Base-by-base conservation (phyloP, 2,888 invertebrate species). In the Euphydryas editha region DNA sequence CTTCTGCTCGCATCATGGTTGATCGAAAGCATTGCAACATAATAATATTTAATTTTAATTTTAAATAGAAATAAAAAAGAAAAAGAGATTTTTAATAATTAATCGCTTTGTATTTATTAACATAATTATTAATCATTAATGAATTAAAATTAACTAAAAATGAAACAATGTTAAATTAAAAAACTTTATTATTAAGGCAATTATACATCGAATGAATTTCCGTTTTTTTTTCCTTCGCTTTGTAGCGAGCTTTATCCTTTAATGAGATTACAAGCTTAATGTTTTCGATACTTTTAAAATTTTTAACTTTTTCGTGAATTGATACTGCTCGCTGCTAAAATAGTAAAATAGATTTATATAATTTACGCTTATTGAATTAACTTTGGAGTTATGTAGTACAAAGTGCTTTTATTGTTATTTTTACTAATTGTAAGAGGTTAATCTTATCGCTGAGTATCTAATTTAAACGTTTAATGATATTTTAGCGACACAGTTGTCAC, bases 201-300 rank as follows among this genome's bases (percentile, higher is more conserved):
- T 5, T 21, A 49, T 6, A 46, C 39, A 59, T 66, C 68, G 69
- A 71, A 72, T 71, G 72, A 75, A 72, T 75, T 74, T 72, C 72
- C 72, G 68, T 61, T 42, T 20, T n/a, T n/a, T n/a, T 57, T 54
- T 47, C 58, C 47, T 65, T 59, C 62, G 62, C 57, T 54, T 49
- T 24, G 21, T 39, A 37, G 20, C 46, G 51, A 62, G 59, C 46
- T 39, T 67, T 67, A 59, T 63, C 39, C 60, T 68, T 55, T 51
- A 20, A 55, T 3, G 10, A 18, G 51, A 56, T 47, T 59, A 49
- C 30, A 44, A 8, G 13, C 39, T 11, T 39, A 17, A 24, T 30
- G 17, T 37, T 47, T 24, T 39, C 11, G 30, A 47, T 17, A 30
- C 24, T 59, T 49, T 39, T 39, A 39, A 11, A 30, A 30, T 30